phyloP scores from a whole-genome alignment of 92 coral and sea anemone species.

The Hydrozoanthus gracilis region DNA sequence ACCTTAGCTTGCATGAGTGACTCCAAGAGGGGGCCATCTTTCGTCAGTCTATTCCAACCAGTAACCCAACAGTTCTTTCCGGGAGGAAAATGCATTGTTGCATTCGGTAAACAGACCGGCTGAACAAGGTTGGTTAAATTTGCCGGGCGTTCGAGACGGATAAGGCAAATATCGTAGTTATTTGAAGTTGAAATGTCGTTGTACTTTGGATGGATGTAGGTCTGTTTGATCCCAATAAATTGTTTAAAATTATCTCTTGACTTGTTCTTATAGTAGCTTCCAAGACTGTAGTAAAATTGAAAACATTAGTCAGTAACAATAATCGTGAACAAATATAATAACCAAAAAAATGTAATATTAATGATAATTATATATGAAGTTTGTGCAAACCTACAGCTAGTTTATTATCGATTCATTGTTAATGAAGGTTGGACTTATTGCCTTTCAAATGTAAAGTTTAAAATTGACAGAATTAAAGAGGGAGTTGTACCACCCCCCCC shows the following conservation, averaged over 20 bases:
- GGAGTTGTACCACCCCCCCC: too few species aligned
- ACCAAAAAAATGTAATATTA: too few species aligned
- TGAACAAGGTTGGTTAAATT: background rate
- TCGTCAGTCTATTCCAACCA: background rate
- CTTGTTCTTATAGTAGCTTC: background rate
- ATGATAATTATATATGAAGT: too few species aligned
- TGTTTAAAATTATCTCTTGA: background rate
- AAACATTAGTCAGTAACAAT: background rate
- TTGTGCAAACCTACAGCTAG: too few species aligned
- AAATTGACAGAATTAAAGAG: too few species aligned
- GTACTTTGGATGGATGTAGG: background rate
- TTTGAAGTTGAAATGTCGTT: background rate
- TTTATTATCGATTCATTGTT: too few species aligned
- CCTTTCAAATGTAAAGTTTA: too few species aligned
- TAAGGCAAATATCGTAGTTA: constrained; percentile 12
- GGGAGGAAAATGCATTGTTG: background rate
- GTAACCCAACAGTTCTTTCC: too few species aligned
- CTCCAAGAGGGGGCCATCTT: background rate
- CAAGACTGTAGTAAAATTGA: background rate
- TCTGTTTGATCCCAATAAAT: background rate
- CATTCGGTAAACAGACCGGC: constrained; percentile 16
- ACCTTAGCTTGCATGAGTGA: constrained; percentile 12
- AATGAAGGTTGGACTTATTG: too few species aligned
- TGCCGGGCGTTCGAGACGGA: constrained; percentile 25
- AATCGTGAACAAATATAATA: too few species aligned